These are phyloP conservation scores for Strix aluco DNA, from an alignment of 2,113 vertebrate species.

Conservation along the genomic window DNA sequence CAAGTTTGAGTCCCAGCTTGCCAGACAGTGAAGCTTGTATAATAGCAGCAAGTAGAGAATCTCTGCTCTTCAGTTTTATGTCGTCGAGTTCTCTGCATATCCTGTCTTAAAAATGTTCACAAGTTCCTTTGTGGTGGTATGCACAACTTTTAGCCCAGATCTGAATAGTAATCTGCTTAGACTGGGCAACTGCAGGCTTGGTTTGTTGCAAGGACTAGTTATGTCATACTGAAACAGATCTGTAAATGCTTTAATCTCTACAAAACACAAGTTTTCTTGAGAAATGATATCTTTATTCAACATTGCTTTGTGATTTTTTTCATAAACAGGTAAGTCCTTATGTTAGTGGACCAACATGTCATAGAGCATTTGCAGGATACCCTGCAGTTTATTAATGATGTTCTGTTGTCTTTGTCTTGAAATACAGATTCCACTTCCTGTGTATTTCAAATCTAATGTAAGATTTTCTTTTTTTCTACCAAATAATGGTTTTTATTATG, in stretches of 20 bases:
- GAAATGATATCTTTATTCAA: background rate
- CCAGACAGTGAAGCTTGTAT: background rate
- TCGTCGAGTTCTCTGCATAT: rapidly evolving
- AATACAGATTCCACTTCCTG: background rate
- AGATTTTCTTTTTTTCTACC: background rate
- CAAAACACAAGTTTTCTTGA: background rate
- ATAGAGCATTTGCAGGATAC: background rate
- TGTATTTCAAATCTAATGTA: background rate
- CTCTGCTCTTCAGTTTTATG: background rate
- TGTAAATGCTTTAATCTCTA: background rate
- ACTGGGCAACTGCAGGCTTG: background rate
- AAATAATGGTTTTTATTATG: background rate
- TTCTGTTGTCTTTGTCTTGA: background rate
- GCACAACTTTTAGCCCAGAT: background rate
- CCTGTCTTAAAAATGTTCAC: background rate
- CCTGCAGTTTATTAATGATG: background rate
- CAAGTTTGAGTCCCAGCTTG: background rate
- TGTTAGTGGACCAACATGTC: background rate
- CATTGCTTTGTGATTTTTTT: background rate
- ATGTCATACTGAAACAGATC: background rate
- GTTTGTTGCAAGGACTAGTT: background rate
- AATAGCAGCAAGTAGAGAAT: background rate
- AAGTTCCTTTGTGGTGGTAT: background rate
- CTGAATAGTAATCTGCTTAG: background rate
- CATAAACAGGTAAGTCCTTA: conserved; percentile 13